Evolutionary conservation across 1,140 invertebrate species (phyloP).

Genomic region (Ditylenchus dipsaci): DNA sequence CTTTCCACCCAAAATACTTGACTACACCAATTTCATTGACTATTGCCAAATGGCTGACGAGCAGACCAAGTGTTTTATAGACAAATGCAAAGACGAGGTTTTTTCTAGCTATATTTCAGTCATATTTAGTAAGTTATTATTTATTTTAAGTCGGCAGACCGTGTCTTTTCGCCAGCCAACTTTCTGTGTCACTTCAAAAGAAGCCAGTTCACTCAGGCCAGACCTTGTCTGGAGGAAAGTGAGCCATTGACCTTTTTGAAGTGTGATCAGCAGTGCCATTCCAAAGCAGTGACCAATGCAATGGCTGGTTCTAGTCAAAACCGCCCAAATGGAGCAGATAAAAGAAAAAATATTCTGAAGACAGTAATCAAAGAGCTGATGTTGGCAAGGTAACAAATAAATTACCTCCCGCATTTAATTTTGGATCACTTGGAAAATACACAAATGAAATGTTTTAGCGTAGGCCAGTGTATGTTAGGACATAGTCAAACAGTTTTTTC

Average conservation of each 20-base stretch:
- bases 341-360: not conserved
- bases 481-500: too few relatives aligned
- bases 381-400: constrained; percentile 9
- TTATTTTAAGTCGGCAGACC: constrained; percentile 46
- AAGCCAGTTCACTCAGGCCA: constrained; percentile 34
- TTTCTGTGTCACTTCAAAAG: constrained; percentile 56
- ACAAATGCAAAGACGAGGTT: constrained; percentile 50
- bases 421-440: too few relatives aligned
- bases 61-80: constrained; percentile 54
- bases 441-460: too few relatives aligned
- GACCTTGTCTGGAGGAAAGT: constrained; percentile 50
- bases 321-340: not conserved
- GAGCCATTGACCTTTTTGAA: constrained; percentile 56
- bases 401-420: too few relatives aligned
- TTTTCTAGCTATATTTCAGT: too few relatives aligned
- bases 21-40: constrained; percentile 42
- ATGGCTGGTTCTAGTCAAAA: not conserved
- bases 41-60: constrained; percentile 53
- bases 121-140: not conserved
- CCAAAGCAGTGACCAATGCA: constrained; percentile 15
- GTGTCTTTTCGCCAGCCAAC: constrained; percentile 57
- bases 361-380: not conserved
- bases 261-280: constrained; percentile 54
- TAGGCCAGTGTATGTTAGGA: too few relatives aligned
- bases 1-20: constrained; percentile 52